Evolutionary conservation across 35 echinoderm and acorn worm genomes (phyloP).

Genomic region (Stichopus chloronotus): DNA sequence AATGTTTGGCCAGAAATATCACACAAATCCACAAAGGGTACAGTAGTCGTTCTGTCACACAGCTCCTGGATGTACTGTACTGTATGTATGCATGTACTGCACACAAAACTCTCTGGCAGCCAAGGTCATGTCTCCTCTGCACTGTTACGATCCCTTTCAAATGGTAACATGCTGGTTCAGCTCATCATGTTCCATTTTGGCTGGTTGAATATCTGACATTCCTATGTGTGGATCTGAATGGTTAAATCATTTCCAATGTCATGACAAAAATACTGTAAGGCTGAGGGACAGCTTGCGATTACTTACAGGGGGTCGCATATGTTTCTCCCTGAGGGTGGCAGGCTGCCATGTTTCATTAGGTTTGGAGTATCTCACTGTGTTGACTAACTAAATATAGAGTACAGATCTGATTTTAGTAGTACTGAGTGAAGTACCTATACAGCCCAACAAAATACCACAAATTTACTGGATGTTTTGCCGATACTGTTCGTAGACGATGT

Average conservation of each 20-base stretch:
- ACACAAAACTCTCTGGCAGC: neutral
- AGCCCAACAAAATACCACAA: too few relatives aligned
- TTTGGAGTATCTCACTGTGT: neutral
- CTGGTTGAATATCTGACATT: neutral
- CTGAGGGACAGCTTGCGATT: too few relatives aligned
- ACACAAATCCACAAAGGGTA: neutral
- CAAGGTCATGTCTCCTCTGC: neutral
- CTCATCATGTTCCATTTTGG: neutral
- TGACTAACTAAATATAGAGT: too few relatives aligned
- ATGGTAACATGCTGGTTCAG: neutral
- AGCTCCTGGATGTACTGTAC: neutral
- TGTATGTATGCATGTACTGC: neutral
- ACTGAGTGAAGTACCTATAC: too few relatives aligned
- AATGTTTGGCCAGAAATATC: neutral
- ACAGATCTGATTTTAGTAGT: too few relatives aligned
- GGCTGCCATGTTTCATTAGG: neutral
- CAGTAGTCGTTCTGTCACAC: neutral
- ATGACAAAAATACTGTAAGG: too few relatives aligned
- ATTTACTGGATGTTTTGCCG: too few relatives aligned
- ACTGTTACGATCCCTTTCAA: neutral
- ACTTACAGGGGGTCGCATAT: neutral
- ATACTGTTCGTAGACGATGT: too few relatives aligned
- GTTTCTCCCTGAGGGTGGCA: neutral
- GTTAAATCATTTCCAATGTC: neutral
- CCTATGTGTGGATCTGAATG: neutral